Conservation (phyloP, 2,113 vertebrate species). For the Motacilla tschutschensis region DNA sequence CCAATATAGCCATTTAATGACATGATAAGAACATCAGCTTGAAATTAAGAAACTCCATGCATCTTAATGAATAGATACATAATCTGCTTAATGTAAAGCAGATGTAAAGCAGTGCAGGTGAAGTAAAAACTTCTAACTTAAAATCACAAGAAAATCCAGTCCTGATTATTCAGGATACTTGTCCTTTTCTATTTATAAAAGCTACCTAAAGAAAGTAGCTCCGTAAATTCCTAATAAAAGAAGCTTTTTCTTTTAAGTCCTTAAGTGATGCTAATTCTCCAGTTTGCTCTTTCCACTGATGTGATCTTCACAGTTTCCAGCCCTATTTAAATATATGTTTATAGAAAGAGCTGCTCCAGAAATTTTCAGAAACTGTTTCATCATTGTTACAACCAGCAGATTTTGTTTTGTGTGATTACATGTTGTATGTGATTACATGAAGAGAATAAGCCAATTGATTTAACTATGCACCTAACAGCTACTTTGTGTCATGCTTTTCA, state of each 20-base stretch:
- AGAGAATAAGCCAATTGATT: not conserved
- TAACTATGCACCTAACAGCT: not conserved
- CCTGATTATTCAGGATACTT: not conserved
- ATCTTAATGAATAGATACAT: not conserved
- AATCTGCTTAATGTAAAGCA: not conserved
- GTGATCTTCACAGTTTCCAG: not conserved
- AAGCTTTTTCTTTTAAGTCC: not conserved
- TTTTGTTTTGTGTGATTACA: not conserved
- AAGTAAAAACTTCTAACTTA: not conserved
- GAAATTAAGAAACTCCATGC: not conserved
- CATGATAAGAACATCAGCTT: not conserved
- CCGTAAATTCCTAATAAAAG: not conserved
- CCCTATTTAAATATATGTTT: not conserved
- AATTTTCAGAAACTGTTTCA: not conserved
- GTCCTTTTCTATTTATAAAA: not conserved
- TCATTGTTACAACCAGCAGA: not conserved
- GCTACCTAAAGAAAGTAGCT: not conserved
- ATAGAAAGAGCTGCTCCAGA: not conserved
- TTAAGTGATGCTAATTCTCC: not conserved
- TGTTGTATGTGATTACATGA: not conserved
- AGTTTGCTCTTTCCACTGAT: not conserved
- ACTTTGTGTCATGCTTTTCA: not conserved
- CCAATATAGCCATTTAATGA: not conserved
- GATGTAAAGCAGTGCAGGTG: not conserved
- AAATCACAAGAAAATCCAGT: not conserved